phyloP scores from a whole-genome alignment of 2,113 vertebrate genomes.

The Epinephelus lanceolatus region DNA sequence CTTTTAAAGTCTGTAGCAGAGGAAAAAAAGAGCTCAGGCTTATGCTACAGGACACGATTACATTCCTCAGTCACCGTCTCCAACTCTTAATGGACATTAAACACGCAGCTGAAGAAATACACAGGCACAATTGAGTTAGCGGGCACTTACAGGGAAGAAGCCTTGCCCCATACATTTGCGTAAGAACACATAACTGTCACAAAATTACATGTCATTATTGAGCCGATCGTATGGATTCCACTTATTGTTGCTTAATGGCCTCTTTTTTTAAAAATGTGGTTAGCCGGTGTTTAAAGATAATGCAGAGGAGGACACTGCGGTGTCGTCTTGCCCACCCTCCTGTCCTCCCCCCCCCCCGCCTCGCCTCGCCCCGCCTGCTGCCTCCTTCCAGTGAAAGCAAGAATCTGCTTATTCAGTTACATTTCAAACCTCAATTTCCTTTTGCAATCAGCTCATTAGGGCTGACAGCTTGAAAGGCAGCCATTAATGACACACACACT shows the following conservation, averaged over 20 bases:
- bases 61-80: slow-evolving; percentile 68
- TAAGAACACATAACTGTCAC: slow-evolving; percentile 85
- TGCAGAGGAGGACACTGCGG: slow-evolving; percentile 50
- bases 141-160: slow-evolving; percentile 81
- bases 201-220: slow-evolving; percentile 83
- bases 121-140: slow-evolving; percentile 83
- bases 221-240: slow-evolving; percentile 77
- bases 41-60: slow-evolving; percentile 69
- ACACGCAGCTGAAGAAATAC: slow-evolving; percentile 78
- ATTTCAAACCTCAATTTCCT: slow-evolving; percentile 75
- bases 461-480: slow-evolving; percentile 67
- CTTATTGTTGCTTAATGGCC: slow-evolving; percentile 79
- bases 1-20: slow-evolving; percentile 50
- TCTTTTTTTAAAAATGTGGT: slow-evolving; percentile 55
- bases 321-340: slow-evolving; percentile 37
- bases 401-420: slow-evolving; percentile 77
- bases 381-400: slow-evolving; percentile 50
- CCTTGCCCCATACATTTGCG: slow-evolving; percentile 80
- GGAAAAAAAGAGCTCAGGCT: slow-evolving; percentile 5
- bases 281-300: slow-evolving; percentile 63
- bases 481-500: slow-evolving; percentile 59
- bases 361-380: background rate
- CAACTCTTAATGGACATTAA: slow-evolving; percentile 85
- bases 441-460: slow-evolving; percentile 71
- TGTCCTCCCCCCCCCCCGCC: background rate